phyloP scores from a whole-genome alignment of 1,140 invertebrate species.

The Anthonomus grandis region DNA sequence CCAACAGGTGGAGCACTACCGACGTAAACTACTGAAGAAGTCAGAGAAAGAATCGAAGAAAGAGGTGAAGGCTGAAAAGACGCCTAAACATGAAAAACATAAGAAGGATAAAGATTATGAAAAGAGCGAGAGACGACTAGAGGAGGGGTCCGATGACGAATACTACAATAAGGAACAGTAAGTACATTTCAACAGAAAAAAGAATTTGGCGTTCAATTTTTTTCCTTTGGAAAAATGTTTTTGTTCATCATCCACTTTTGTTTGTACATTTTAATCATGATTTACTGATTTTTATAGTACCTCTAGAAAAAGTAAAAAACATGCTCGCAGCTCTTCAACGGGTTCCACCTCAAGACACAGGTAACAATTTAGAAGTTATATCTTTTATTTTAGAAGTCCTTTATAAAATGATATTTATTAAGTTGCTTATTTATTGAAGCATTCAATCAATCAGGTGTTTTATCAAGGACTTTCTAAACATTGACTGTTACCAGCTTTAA shows the following conservation, averaged over 20 bases:
- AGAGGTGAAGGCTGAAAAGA: constrained; percentile 40
- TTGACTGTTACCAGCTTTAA: too few relatives aligned
- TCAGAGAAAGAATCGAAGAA: constrained; percentile 44
- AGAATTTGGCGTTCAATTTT: too few relatives aligned
- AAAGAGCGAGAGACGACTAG: constrained; percentile 36
- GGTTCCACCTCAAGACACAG: constrained; percentile 46
- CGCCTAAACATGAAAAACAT: constrained; percentile 39
- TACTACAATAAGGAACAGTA: constrained; percentile 48
- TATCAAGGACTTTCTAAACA: too few relatives aligned
- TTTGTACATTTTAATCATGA: constrained; percentile 25
- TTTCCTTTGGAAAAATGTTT: too few relatives aligned
- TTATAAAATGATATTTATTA: too few relatives aligned
- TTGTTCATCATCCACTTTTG: constrained; percentile 26
- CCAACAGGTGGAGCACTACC: constrained; percentile 88
- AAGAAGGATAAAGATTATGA: constrained; percentile 44
- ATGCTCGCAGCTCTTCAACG: constrained; percentile 46
- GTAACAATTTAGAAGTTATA: constrained; percentile 38
- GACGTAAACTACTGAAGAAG: constrained; percentile 83
- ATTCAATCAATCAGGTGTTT: too few relatives aligned
- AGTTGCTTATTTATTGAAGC: too few relatives aligned
- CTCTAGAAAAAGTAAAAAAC: constrained; percentile 49
- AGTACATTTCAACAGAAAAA: constrained; percentile 33
- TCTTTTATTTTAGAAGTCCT: too few relatives aligned
- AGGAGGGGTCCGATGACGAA: constrained; percentile 45
- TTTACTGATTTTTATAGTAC: constrained; percentile 46